A percentile compares a stretch with the other conserved stretches of the same genome.
Evolutionary conservation across 2,888 invertebrate species (phyloP).

Genomic region (Geotrupes spiniger): DNA sequence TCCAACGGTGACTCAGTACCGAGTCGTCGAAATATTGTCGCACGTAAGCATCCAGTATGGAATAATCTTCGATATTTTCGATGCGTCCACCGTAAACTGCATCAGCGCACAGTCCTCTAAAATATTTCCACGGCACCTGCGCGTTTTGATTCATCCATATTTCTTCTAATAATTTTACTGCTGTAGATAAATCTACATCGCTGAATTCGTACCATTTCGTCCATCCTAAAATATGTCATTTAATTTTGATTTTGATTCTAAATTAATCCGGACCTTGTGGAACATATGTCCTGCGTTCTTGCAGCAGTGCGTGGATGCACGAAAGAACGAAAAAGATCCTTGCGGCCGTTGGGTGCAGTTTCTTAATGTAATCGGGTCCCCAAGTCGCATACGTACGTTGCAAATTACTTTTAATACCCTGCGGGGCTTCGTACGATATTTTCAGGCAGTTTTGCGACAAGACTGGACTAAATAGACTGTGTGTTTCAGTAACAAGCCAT

Average conservation of each 20-base stretch:
- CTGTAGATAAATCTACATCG: conserved; percentile 74
- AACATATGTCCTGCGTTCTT: conserved; percentile 88
- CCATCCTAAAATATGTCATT: conserved; percentile 63
- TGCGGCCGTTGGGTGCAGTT: conserved; percentile 39
- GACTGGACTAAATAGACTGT: conserved; percentile 69
- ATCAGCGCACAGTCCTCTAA: conserved; percentile 73
- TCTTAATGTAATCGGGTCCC: conserved; percentile 50
- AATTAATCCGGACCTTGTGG: conserved; percentile 65
- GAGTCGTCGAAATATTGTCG: conserved; percentile 59
- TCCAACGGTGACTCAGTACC: conserved; percentile 60
- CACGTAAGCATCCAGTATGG: conserved; percentile 67
- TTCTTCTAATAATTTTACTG: conserved; percentile 59
- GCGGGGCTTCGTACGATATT: conserved; percentile 79
- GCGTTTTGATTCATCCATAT: conserved; percentile 43
- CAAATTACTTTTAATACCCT: conserved; percentile 81
- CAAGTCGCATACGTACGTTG: conserved; percentile 72
- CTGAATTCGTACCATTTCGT: conserved; percentile 86
- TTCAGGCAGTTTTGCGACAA: conserved; percentile 77
- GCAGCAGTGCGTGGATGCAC: conserved; percentile 85
- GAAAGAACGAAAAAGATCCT: conserved; percentile 73
- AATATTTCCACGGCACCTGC: conserved; percentile 65
- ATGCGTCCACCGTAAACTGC: conserved; percentile 86
- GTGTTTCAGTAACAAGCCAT: conserved; percentile 86
- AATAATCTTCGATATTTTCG: conserved; percentile 72
- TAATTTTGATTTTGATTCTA: background rate